A percentile compares a stretch with the other conserved stretches of the same genome.
Evolutionary conservation across 2,888 invertebrate genomes (phyloP).

Genomic region (Microctonus aethiopoides): DNA sequence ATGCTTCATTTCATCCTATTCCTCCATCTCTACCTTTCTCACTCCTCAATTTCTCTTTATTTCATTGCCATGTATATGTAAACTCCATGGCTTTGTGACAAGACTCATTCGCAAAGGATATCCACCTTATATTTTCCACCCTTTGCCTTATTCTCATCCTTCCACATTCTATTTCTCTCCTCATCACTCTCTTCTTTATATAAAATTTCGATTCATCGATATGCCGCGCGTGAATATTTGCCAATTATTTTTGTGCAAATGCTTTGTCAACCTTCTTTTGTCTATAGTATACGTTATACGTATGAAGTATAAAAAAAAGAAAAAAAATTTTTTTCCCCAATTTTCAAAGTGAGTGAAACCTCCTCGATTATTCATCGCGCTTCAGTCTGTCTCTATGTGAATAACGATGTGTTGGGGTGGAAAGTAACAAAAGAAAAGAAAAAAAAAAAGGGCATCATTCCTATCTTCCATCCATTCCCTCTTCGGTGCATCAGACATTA

Average conservation of each 20-base stretch:
- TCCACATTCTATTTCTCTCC: neutral
- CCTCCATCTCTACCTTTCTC: neutral
- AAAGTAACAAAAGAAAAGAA: neutral
- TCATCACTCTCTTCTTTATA: neutral
- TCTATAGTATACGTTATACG: neutral
- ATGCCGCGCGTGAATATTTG: constrained; percentile 10
- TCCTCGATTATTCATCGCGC: constrained; percentile 3
- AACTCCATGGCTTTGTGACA: neutral
- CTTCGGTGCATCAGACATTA: neutral
- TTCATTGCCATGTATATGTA: neutral
- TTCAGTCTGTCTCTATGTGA: constrained; percentile 16
- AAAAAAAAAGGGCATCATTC: constrained; percentile 35
- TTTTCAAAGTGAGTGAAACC: neutral
- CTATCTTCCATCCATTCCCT: constrained; percentile 16
- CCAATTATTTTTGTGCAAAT: neutral
- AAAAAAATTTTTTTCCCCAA: neutral
- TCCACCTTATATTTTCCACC: neutral
- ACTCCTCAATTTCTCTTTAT: neutral
- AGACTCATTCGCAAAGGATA: neutral
- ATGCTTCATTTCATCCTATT: constrained; percentile 19
- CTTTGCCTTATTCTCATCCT: neutral
- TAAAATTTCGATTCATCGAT: constrained; percentile 2
- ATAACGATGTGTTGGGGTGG: neutral
- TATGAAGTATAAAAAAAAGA: neutral
- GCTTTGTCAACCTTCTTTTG: neutral